Base-by-base conservation (phyloP, 2,888 invertebrate genomes). In the Barypeithes pellucidus region DNA sequence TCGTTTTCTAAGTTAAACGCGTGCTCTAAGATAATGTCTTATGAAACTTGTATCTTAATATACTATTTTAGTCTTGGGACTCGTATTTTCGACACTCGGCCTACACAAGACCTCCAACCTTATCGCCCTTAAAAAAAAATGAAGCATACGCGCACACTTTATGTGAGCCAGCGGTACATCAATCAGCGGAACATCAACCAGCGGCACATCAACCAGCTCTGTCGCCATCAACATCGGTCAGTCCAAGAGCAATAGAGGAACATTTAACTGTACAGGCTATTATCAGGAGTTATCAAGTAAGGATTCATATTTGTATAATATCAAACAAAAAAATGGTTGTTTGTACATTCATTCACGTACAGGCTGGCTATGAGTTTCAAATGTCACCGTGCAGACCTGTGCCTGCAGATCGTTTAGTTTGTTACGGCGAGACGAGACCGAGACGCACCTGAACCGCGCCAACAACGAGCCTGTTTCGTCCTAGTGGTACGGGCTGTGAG, bases 231-330 rank as follows among this genome's bases (percentile, higher is more conserved):
- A 76, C 84, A 22, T 88, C 92, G 36, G 88, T 91, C 78, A 93
- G 92, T 85, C 94, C 95, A 81, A 95, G 96, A 87, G 91, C 94
- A 78, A 97, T 99, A 81, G 96, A 97, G 82, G 99, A 99, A 86
- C 98, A 99, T 89, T 89, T 99, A 77, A 96, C 98, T 61, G 98
- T 99, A 9, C 98, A 99, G 86, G 95, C 97, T 72, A 96, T 99
- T 86, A 99, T 99, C 85, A 90, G 99, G 84, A 97, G 98, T 83
- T 99, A 98, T 86, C 99, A 99, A 96, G 99, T 99, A 72, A 20
- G 18, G 16, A 3, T 16, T 43, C 1, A 11, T 9, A 12, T 11
- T 11, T 39, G 12, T 9, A 11, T 11, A 39, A 12, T 39, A 9
- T 12, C 12, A 39, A 39, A 11, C 8, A 2, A 2, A 39, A 11